Base-by-base conservation (phyloP, 2,888 invertebrate genomes). In the Eupithecia subumbrata region DNA sequence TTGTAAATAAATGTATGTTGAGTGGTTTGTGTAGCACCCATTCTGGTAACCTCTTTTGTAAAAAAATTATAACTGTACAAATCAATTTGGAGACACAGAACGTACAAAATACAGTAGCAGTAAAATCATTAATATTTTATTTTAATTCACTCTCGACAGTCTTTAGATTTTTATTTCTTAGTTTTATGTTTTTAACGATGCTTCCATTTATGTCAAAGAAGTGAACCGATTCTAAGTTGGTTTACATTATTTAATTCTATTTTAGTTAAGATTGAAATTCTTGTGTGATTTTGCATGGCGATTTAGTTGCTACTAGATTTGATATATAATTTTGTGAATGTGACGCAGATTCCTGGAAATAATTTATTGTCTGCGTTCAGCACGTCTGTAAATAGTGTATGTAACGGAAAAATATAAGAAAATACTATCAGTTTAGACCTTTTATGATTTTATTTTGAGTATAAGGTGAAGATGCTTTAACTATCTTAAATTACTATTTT, bases 121-220 rank as follows among this genome's bases (percentile, higher is more conserved):
- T 84, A 82, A 77, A 80, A 83, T 79, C 77, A 56, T 66, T 63
- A 37, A 64, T 72, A 77, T 75, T 74, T 82, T 79, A 77, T 76
- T 72, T 79, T 79, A 80, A 78, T 77, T 80, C 80, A 79, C 72
- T 74, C 64, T 76, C 45, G 66, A 30, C 81, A 78, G 81, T 82
- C 79, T 83, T 83, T 92, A 92, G 89, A 83, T 88, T 87, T 86
- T 92, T 93, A 92, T 88, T 40, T 86, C 86, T 93, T 94, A 92
- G 89, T 91, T 94, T 86, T 91, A 89, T 90, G 71, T 71, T 75
- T 75, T 71, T 75, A 93, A 93, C 92, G 92, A 94, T 95, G 95
- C 95, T 95, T 95, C 95, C 95, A 95, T 91, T 93, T 90, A 94
- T 95, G 94, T 95, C 95, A 95, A 95, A 95, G 95, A 95, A 89